Base-by-base conservation (phyloP, 2,888 invertebrate species). In the Loripinus fragilis region DNA sequence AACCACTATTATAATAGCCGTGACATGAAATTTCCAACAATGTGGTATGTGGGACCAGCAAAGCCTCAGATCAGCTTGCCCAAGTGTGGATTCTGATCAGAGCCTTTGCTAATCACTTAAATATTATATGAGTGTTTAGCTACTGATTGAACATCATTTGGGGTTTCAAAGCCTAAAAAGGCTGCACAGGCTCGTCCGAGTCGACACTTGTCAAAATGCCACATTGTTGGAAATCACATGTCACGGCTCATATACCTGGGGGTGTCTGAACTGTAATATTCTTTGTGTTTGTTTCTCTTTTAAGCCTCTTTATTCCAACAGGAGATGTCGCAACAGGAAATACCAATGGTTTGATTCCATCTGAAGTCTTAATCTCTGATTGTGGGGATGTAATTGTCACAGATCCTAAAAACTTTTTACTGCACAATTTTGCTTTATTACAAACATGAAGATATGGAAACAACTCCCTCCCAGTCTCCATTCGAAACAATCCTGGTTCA, bases 381-480 rank as follows among this genome's bases (percentile, higher is more conserved):
- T 28, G 71, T 10, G 30, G 25, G 35, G 52, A 65, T 12, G 68
- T 75, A 2, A 86, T 71, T 5, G 80, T 66, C 0, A 82, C 80
- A 12, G 82, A 75, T 0, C 85, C 85, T 12, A 86, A 38, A 23
- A 72, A 67, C 42, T 82, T 79, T 28, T 77, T 72, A 5, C 71
- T 72, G 72, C 85, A 85, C 33, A 74, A 52, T 33, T 66, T 42
- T 3, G 87, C 86, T 45, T 81, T 81, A 64, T 87, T 86, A 74
- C 86, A 87, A 15, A 83, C 55, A 38, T 78, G 72, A 30, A 85
- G 70, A 41, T 48, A 72, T 5, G 84, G 69, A 73, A 85, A 87
- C 45, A 86, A 41, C 20, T 78, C 80, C 28, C 85, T 52, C 3
- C 85, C 85, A 17, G 85, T 82, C 42, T 85, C 85, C 82, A 88